These are phyloP conservation scores for Dinothrombium tinctorium DNA, from an alignment of 1,140 invertebrate species.

Conservation along the genomic window DNA sequence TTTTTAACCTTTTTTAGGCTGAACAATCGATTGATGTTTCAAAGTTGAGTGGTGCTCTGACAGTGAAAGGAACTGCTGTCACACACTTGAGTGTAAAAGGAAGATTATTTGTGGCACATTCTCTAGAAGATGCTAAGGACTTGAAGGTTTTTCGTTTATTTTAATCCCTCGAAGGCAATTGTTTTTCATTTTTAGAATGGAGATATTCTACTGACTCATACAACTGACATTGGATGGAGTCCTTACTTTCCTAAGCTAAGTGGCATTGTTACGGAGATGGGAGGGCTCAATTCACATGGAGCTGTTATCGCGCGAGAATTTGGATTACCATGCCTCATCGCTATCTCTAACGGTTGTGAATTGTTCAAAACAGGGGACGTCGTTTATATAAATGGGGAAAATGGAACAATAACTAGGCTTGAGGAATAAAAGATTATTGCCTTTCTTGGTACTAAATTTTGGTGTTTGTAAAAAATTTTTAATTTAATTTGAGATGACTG, in stretches of 20 bases:
- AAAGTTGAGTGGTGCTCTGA: conserved; percentile 6
- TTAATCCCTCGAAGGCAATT: background rate
- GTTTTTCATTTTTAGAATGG: conserved; percentile 26
- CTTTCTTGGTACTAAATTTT: no score
- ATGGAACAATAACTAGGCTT: conserved; percentile 17
- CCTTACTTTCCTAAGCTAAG: conserved; percentile 56
- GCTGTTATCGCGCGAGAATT: conserved; percentile 66
- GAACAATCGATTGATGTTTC: background rate
- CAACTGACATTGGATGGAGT: conserved; percentile 66
- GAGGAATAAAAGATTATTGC: no score
- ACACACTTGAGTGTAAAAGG: conserved; percentile 37
- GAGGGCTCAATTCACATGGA: conserved; percentile 60
- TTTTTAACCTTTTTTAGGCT: no score
- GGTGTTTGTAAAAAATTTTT: no score
- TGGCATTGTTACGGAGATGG: conserved; percentile 58
- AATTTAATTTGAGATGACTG: no score
- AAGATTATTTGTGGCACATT: conserved; percentile 39
- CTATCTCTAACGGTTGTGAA: conserved; percentile 37
- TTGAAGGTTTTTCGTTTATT: conserved; percentile 19
- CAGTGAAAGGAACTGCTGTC: conserved; percentile 38
- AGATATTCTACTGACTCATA: conserved; percentile 49
- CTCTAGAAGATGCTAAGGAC: conserved; percentile 20
- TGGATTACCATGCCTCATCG: conserved; percentile 55
- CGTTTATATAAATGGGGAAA: conserved; percentile 15
- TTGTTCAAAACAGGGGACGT: conserved; percentile 36